Evolutionary conservation across 1,140 invertebrate genomes (phyloP).

Genomic region (Diachasma alloeum): DNA sequence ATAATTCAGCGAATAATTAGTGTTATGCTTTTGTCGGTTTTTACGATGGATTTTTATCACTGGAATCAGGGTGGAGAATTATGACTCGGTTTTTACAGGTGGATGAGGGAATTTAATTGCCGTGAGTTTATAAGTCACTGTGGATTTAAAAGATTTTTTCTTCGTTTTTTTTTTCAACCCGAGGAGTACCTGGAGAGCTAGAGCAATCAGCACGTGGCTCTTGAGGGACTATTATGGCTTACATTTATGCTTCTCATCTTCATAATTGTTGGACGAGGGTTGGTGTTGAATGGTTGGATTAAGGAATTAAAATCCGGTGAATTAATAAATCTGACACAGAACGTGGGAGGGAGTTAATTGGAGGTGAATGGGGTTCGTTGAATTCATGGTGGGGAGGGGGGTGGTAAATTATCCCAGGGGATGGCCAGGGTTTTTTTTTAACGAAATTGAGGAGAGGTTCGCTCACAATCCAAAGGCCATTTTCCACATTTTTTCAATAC

Average conservation of each 20-base stretch:
- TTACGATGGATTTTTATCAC: no score
- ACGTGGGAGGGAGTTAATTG: not conserved
- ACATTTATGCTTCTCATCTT: not conserved
- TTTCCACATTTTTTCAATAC: no score
- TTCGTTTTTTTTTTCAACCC: not conserved
- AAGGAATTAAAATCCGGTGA: not conserved
- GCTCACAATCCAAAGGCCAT: no score
- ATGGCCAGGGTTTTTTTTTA: no score
- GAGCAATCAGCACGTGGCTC: not conserved
- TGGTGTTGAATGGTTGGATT: not conserved
- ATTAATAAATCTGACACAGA: not conserved
- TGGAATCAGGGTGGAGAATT: not conserved
- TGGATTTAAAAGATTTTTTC: not conserved
- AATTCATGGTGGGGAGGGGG: no score
- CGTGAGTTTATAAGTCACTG: not conserved
- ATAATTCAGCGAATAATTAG: not conserved
- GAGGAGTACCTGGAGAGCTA: not conserved
- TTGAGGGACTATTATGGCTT: not conserved
- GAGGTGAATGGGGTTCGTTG: not conserved
- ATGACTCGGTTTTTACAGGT: not conserved
- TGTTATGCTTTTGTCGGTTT: no score
- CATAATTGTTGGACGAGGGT: not conserved
- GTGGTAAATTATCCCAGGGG: no score
- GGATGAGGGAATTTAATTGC: not conserved
- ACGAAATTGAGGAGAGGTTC: no score